These are phyloP conservation scores for Enteromius unitaeniatus DNA, from an alignment of 2,797 vertebrate species.

Conservation along the genomic window DNA sequence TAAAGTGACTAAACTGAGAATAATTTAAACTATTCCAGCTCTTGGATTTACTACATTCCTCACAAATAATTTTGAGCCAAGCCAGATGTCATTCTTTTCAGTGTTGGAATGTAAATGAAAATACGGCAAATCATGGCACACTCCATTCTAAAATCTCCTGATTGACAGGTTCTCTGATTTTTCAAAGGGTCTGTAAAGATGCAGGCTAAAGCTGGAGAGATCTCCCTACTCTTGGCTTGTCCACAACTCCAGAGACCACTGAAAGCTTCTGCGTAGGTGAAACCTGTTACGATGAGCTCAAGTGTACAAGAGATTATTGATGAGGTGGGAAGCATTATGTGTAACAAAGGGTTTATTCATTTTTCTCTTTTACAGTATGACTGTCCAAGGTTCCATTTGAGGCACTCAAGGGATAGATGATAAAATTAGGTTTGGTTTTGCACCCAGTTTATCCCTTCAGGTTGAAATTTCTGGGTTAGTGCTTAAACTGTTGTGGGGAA, in stretches of 20 bases:
- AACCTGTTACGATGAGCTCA: background rate
- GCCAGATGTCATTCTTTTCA: slow-evolving; percentile 19
- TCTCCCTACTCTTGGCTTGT: background rate
- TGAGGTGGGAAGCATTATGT: background rate
- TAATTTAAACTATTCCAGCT: background rate
- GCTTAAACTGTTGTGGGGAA: slow-evolving; percentile 22
- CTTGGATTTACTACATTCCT: slow-evolving; percentile 11
- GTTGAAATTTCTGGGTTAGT: slow-evolving; percentile 9
- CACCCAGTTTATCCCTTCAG: slow-evolving; percentile 10
- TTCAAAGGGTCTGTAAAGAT: background rate
- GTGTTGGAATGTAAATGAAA: slow-evolving; percentile 10
- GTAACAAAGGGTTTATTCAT: background rate
- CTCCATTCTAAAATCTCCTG: background rate
- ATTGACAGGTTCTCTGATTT: slow-evolving; percentile 29
- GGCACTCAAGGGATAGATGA: slow-evolving; percentile 12
- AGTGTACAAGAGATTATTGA: background rate
- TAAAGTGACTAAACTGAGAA: background rate
- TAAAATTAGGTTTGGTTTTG: slow-evolving; percentile 25
- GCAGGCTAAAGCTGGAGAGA: background rate
- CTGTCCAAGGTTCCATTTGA: slow-evolving; percentile 53
- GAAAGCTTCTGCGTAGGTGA: background rate
- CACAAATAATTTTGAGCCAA: background rate
- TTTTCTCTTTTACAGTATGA: slow-evolving; percentile 8
- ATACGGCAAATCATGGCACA: slow-evolving; percentile 1
- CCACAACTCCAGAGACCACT: background rate